Evolutionary conservation across 2,888 invertebrate genomes (phyloP), one percentile per base, ranked within the genome.

Genomic region (Lycia hirtaria): DNA sequence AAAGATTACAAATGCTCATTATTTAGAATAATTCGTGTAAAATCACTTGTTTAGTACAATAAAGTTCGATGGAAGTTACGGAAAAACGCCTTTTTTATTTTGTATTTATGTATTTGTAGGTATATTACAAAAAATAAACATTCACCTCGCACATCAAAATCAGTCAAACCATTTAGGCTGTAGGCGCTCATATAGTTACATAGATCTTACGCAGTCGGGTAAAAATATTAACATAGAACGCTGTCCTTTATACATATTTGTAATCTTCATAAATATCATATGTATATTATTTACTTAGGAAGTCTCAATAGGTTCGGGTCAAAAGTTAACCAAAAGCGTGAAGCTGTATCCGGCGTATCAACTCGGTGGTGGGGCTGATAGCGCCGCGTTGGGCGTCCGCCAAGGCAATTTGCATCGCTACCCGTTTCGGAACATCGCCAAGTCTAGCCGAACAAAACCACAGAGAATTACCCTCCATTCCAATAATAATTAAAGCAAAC

Each of bases 371-470:
- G 59, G 76, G 72, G 76, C 78, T 78, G 85, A 80, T 88, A 85
- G 87, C 88, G 89, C 88, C 88, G 86, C 81, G 80, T 92, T 92
- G 92, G 92, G 91, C 88, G 89, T 78, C 77, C 83, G 92, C 92
- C 92, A 92, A 92, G 85, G 87, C 87, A 92, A 92, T 92, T 92
- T 92, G 91, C 92, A 92, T 91, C 89, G 89, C 88, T 91, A 87
- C 90, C 88, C 89, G 80, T 89, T 91, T 92, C 92, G 92, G 92
- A 92, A 89, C 92, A 87, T 87, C 88, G 92, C 92, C 92, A 92
- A 92, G 92, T 92, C 92, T 92, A 91, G 90, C 87, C 90, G 89
- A 92, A 92, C 92, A 91, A 92, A 92, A 92, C 92, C 90, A 92
- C 87, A 78, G 83, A 88, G 90, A 92, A 91, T 89, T 88, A 91